Evolutionary conservation across 2,113 vertebrate species (phyloP).

Genomic region (Pionites leucogaster): DNA sequence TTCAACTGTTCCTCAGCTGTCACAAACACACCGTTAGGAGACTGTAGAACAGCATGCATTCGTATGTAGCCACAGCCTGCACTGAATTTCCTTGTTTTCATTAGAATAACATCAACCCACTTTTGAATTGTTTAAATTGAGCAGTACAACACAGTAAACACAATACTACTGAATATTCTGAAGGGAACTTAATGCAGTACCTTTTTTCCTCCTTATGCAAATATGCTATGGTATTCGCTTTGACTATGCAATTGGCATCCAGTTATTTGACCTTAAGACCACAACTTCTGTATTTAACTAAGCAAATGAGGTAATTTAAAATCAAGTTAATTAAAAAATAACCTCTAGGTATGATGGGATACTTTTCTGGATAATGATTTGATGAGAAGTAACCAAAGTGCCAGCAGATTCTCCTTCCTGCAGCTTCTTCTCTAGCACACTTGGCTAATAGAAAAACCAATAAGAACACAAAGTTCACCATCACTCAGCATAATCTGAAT

Average conservation of each 20-base stretch:
- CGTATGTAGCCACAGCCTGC: not conserved
- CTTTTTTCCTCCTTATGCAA: not conserved
- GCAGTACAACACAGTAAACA: not conserved
- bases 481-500: constrained; percentile 35
- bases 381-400: constrained; percentile 74
- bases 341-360: constrained; percentile 75
- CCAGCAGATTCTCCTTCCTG: constrained; percentile 70
- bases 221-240: not conserved
- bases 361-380: constrained; percentile 81
- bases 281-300: not conserved
- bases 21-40: not conserved
- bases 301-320: constrained; percentile 1
- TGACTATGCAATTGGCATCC: not conserved
- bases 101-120: not conserved
- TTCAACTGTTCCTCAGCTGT: not conserved
- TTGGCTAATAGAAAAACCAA: constrained; percentile 76
- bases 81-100: not conserved
- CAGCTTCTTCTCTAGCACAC: constrained; percentile 71
- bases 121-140: not conserved
- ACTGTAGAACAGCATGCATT: not conserved
- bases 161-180: not conserved
- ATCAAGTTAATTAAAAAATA: constrained; percentile 66
- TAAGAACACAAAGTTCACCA: constrained; percentile 68
- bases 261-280: not conserved
- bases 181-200: not conserved